Percentiles rank a stretch among this genome's conserved stretches.
Evolutionary conservation across 1,140 invertebrate genomes (phyloP).

Genomic region (Lucilia cuprina): DNA sequence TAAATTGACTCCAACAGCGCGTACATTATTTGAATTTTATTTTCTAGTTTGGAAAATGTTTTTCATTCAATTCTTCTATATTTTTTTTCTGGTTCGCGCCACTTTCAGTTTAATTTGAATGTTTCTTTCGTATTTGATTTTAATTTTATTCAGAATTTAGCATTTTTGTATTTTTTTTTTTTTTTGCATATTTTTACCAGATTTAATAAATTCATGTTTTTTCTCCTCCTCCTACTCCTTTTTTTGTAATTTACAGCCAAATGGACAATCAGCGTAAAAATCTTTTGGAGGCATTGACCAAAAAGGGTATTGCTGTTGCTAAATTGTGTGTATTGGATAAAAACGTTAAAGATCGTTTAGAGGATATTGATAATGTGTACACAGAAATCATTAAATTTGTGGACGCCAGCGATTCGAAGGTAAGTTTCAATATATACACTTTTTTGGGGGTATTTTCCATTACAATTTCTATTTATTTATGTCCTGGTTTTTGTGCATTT

Average conservation of each 20-base stretch:
- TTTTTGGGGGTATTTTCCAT: not conserved
- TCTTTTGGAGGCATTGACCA: constrained; percentile 78
- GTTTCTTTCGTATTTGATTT: not conserved
- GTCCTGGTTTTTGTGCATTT: not conserved
- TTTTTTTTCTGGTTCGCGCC: not conserved
- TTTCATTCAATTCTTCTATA: not conserved
- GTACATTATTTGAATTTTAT: constrained; percentile 24
- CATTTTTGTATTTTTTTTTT: too few species aligned
- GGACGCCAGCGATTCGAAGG: constrained; percentile 81
- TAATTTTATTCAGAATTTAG: not conserved
- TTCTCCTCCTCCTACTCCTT: not conserved
- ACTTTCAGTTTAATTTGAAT: not conserved
- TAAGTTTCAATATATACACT: constrained; percentile 57
- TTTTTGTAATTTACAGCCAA: constrained; percentile 63
- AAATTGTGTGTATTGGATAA: constrained; percentile 68
- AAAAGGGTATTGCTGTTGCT: constrained; percentile 77
- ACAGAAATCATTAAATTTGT: constrained; percentile 78
- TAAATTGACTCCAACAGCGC: constrained; percentile 29
- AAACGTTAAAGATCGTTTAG: constrained; percentile 62
- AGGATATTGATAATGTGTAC: constrained; percentile 72
- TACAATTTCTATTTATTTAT: not conserved
- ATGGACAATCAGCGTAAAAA: constrained; percentile 84
- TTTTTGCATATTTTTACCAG: too few species aligned
- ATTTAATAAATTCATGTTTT: not conserved
- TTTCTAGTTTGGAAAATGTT: not conserved